Base-by-base conservation (phyloP, 64 coral and sea anemone genomes). In the Dendronephthya gigantea region DNA sequence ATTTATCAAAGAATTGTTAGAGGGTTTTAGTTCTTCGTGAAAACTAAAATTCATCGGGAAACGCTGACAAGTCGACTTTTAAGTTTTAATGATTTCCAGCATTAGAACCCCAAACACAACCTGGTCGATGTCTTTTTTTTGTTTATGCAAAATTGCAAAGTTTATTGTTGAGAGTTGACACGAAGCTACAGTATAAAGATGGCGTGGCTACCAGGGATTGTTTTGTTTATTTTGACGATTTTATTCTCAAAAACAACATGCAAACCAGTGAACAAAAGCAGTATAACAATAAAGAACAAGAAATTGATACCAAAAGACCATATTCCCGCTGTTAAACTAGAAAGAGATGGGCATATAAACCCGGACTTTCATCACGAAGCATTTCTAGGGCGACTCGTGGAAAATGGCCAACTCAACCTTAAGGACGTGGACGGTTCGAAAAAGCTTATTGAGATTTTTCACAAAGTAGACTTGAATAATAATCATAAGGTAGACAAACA, bases 351-450 rank as follows among this genome's bases (percentile, higher is more conserved):
- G 6, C 86, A 97, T 84, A 87, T 93, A 81, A 97, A 97, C 76
- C 93, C 90, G 23, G 87, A 97, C 14, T 97, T 89, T 43, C 94
- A 97, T 43, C 94, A 97, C 68, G 94, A 97, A 90, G 94, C 92
- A 25, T 97, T 97, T 39, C 90, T 97, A 4, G 94, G 94, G 14
- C 93, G 93, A 76, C 82, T 97, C 19, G 91, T 97, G 4, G 86
- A 93, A 68, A 89, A 93, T 47, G 94, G 94, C 0, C 49, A 86
- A 28, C 82, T 97, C 35, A 83, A 87, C 31, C 93, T 93, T 58
- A 90, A 97, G 39, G 93, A 97, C 68, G 91, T 93, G 82, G 69
- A 86, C 0, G 92, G 91, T 3, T 97, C 90, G 45, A 93, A 93
- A 62, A 90, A 93, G 40, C 49, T 97, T 27, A 97, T 97, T 39